These are phyloP conservation scores for Miltochrista miniata DNA, from an alignment of 2,888 invertebrate genomes.

Conservation along the genomic window DNA sequence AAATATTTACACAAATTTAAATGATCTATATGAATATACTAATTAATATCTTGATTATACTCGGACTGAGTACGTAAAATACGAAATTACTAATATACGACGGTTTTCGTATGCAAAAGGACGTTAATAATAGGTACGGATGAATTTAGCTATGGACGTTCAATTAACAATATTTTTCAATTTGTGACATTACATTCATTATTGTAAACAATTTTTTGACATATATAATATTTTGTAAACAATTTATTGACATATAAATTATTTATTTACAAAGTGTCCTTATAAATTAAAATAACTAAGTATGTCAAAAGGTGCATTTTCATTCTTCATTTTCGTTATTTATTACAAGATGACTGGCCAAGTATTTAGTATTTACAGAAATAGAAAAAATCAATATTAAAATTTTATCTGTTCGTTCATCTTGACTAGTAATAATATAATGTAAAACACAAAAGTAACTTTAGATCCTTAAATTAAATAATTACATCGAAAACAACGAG, in stretches of 20 bases:
- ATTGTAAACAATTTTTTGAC: constrained; percentile 1
- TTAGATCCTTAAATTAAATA: constrained; percentile 11
- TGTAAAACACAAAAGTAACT: constrained; percentile 24
- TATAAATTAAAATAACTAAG: background rate
- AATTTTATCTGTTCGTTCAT: constrained; percentile 15
- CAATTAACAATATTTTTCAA: background rate
- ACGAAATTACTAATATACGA: constrained; percentile 14
- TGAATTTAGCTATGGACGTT: constrained; percentile 29
- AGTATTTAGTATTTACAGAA: background rate
- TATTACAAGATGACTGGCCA: constrained; percentile 7
- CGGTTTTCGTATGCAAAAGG: constrained; percentile 20
- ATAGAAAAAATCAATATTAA: background rate
- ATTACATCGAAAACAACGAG: background rate
- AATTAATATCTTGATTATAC: constrained; percentile 16
- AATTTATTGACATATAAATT: background rate
- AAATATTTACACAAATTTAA: constrained; percentile 37
- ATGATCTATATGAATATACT: constrained; percentile 18
- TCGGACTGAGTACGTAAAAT: constrained; percentile 15
- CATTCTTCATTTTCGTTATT: constrained; percentile 1
- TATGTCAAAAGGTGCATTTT: background rate
- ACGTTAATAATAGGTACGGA: constrained; percentile 30
- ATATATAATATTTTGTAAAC: constrained; percentile 1
- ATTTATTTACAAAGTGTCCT: background rate
- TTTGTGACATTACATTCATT: background rate
- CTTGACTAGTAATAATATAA: constrained; percentile 33